Base-by-base conservation (phyloP, 2,888 invertebrate genomes). In the Lasioglossum figueresi region DNA sequence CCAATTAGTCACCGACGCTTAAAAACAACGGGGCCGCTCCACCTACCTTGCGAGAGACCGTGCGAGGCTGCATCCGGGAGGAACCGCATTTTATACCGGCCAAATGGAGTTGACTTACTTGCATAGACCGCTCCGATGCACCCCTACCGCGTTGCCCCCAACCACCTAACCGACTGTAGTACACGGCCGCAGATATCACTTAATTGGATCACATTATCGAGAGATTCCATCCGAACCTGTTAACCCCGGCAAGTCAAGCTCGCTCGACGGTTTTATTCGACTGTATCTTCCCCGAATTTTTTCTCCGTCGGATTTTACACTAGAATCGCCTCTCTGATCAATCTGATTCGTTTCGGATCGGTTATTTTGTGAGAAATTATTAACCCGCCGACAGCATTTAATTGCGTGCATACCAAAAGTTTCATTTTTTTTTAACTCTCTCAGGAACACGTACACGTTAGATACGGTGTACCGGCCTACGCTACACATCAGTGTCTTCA, bases 1-100 rank as follows among this genome's bases (percentile, higher is more conserved):
- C 93, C 95, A 94, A 95, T 95, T 94, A 94, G 95, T 95, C 93
- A 94, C 93, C 92, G 91, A 93, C 94, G 94, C 93, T 94, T 93
- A 94, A 95, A 95, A 95, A 94, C 95, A 94, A 92, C 93, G 92
- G 93, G 93, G 92, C 76, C 79, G 92, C 92, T 91, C 92, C 91
- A 91, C 92, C 91, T 88, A 92, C 87, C 89, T 90, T 89, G 89
- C 90, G 86, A 88, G 86, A 88, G 81, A 27, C 16, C 89, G 86
- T 88, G 90, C 90, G 88, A 88, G 87, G 79, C 85, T 82, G 89
- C 89, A 90, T 85, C 80, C 90, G 84, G 87, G 90, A 89, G 90
- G 84, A 90, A 85, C 82, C 86, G 91, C 91, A 91, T 93, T 93
- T 93, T 92, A 93, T 92, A 88, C 88, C 90, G 85, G 66, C 66